Conservation (phyloP, 2,797 vertebrate genomes). For the Sebastiscus tertius region DNA sequence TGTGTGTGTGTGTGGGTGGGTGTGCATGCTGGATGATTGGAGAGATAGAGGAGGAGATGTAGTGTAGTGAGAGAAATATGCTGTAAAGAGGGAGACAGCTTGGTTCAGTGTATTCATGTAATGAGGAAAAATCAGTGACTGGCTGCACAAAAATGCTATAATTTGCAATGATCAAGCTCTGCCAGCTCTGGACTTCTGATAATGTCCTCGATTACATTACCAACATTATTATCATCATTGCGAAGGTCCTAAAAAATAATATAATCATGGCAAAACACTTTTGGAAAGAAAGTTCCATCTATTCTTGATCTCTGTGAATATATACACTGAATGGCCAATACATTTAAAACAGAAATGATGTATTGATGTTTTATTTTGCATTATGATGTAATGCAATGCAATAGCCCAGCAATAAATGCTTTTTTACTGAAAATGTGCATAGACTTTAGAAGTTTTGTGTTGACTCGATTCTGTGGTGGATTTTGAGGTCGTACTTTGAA, state of each 20-base stretch:
- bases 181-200: neutral
- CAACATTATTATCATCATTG: neutral
- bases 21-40: neutral
- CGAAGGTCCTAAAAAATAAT: neutral
- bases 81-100: neutral
- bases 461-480: neutral
- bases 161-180: neutral
- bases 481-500: neutral
- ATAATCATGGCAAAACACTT: neutral
- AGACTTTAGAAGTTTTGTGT: neutral
- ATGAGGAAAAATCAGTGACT: neutral
- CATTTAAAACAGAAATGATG: neutral
- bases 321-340: neutral
- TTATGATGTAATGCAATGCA: constrained; percentile 32
- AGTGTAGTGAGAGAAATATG: neutral
- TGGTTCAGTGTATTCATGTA: neutral
- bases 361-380: neutral
- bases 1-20: neutral
- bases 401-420: neutral
- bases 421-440: neutral
- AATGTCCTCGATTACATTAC: neutral
- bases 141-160: neutral
- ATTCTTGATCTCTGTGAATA: neutral
- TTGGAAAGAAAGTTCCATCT: neutral
- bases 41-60: neutral